Evolutionary conservation across 1,140 invertebrate genomes (phyloP).

Genomic region (Camponotus vicinus): DNA sequence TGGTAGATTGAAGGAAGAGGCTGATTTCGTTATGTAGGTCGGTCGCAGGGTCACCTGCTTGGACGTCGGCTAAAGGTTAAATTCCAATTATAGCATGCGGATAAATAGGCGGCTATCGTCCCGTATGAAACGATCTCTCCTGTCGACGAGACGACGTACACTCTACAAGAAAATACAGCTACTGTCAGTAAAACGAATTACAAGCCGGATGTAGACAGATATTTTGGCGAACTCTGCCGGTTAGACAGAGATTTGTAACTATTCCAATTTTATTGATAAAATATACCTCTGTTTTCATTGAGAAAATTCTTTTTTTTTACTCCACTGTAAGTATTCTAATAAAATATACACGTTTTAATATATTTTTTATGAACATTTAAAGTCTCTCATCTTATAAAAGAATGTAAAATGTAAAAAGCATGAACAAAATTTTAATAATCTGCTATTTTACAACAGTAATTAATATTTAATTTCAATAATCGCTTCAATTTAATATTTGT

Average conservation of each 20-base stretch:
- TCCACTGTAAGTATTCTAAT: slow-evolving; percentile 10
- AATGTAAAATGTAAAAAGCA: neutral
- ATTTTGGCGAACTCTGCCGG: slow-evolving; percentile 12
- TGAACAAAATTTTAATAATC: neutral
- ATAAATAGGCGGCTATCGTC: slow-evolving; percentile 63
- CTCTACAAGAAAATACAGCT: slow-evolving; percentile 33
- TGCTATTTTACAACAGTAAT: neutral
- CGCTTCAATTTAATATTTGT: neutral
- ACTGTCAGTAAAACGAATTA: slow-evolving; percentile 37
- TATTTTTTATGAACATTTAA: neutral
- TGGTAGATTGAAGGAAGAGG: slow-evolving; percentile 14
- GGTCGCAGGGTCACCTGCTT: slow-evolving; percentile 60
- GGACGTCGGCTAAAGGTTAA: slow-evolving; percentile 76
- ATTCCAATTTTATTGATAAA: slow-evolving; percentile 5
- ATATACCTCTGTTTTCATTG: neutral
- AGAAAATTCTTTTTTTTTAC: neutral
- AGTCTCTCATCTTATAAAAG: neutral
- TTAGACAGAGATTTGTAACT: slow-evolving; percentile 4
- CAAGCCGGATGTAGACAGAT: neutral
- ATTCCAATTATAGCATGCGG: slow-evolving; percentile 78
- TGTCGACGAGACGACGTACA: slow-evolving; percentile 18
- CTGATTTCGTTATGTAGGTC: slow-evolving; percentile 73
- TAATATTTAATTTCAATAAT: neutral
- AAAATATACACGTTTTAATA: neutral
- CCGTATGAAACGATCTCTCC: slow-evolving; percentile 37